Evolutionary conservation across 2,113 vertebrate genomes (phyloP).

Genomic region (Eolophus roseicapilla): DNA sequence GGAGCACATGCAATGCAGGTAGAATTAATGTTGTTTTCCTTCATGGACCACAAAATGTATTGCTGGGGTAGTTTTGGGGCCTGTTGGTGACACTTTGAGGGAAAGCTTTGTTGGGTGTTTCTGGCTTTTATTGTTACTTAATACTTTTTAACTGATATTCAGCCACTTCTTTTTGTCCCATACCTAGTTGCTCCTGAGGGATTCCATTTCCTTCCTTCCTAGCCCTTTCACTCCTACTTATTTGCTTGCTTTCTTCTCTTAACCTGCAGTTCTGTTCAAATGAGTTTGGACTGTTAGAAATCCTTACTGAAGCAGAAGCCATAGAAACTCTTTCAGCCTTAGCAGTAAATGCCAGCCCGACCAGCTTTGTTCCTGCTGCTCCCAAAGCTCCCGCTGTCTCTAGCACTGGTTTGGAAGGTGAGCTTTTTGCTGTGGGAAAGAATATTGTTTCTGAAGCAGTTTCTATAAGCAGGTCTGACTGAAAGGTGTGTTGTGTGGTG

Average conservation of each 20-base stretch:
- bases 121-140: background rate
- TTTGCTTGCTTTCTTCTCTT: background rate
- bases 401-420: background rate
- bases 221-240: background rate
- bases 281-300: constrained; percentile 84
- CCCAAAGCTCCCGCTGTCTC: background rate
- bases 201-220: background rate
- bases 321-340: background rate
- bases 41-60: background rate
- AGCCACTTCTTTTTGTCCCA: background rate
- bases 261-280: constrained; percentile 79
- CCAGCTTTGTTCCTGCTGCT: background rate
- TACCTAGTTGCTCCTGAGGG: background rate
- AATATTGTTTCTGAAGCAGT: background rate
- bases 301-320: constrained; percentile 79
- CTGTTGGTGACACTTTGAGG: background rate
- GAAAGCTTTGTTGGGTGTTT: background rate
- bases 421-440: background rate
- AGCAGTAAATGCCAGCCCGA: background rate
- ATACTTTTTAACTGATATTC: background rate
- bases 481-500: background rate
- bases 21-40: background rate
- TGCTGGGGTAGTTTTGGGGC: background rate
- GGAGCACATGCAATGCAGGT: background rate
- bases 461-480: background rate